Conservation (phyloP, 1,140 invertebrate genomes). For the Aphaenogaster ashmeadi region DNA sequence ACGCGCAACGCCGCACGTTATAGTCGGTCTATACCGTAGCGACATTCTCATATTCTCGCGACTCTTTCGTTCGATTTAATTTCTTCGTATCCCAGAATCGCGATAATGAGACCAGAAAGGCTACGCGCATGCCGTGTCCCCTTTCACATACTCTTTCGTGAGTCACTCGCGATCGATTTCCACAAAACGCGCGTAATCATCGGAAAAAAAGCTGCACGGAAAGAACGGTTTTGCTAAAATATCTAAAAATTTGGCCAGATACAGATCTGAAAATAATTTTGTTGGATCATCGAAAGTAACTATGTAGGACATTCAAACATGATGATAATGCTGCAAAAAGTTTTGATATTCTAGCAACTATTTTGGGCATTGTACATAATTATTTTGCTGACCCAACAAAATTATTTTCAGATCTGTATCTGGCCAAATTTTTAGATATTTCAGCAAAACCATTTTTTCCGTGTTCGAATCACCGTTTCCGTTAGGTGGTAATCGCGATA, state of each 20-base stretch:
- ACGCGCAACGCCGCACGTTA: background rate
- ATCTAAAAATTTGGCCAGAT: too few relatives aligned
- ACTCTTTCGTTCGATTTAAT: constrained; percentile 78
- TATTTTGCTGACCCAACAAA: too few relatives aligned
- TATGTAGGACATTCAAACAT: too few relatives aligned
- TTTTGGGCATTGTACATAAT: too few relatives aligned
- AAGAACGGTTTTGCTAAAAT: too few relatives aligned
- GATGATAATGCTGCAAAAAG: too few relatives aligned
- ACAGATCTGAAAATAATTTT: too few relatives aligned
- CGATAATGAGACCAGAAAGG: constrained; percentile 30
- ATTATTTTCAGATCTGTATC: too few relatives aligned
- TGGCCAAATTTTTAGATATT: too few relatives aligned
- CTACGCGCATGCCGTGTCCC: background rate
- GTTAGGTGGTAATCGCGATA: background rate
- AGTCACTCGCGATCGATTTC: constrained; percentile 32
- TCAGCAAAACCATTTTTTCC: too few relatives aligned
- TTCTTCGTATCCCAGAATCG: constrained; percentile 36
- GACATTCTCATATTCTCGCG: constrained; percentile 26
- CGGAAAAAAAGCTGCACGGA: background rate
- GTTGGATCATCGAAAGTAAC: too few relatives aligned
- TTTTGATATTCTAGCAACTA: too few relatives aligned
- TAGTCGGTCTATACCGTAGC: background rate
- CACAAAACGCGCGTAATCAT: constrained; percentile 14
- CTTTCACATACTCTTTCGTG: background rate
- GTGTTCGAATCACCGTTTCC: background rate